phyloP scores from a whole-genome alignment of 1,140 invertebrate genomes.

The Saccostrea glomerata region DNA sequence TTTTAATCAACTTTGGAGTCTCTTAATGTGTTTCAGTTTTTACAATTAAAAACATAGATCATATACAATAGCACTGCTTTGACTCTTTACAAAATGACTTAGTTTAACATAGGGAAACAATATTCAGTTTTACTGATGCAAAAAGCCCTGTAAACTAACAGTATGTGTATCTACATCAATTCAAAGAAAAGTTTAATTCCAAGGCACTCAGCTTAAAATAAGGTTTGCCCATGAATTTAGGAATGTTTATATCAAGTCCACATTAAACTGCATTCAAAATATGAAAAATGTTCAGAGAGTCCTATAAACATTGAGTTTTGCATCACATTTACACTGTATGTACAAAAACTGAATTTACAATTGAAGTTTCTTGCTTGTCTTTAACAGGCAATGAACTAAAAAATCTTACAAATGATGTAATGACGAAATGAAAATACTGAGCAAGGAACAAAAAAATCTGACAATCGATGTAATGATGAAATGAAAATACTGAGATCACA shows the following conservation, averaged over 20 bases:
- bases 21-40: too few species aligned
- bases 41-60: too few species aligned
- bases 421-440: slow-evolving; percentile 4
- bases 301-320: not conserved
- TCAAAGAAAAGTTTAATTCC: not conserved
- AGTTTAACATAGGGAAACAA: too few species aligned
- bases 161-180: not conserved
- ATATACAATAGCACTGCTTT: too few species aligned
- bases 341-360: not conserved
- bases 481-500: slow-evolving; percentile 30
- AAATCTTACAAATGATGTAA: not conserved
- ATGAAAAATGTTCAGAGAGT: not conserved
- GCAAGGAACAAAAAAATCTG: not conserved
- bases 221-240: not conserved
- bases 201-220: not conserved
- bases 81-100: too few species aligned
- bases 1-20: too few species aligned
- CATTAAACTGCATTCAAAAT: not conserved
- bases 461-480: not conserved
- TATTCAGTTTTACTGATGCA: too few species aligned
- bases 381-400: not conserved
- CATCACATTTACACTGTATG: not conserved
- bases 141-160: too few species aligned
- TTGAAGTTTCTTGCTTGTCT: not conserved
- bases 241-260: not conserved